phyloP scores from a whole-genome alignment of 2,888 invertebrate species.

The Mesorhabditis spiculigera region DNA sequence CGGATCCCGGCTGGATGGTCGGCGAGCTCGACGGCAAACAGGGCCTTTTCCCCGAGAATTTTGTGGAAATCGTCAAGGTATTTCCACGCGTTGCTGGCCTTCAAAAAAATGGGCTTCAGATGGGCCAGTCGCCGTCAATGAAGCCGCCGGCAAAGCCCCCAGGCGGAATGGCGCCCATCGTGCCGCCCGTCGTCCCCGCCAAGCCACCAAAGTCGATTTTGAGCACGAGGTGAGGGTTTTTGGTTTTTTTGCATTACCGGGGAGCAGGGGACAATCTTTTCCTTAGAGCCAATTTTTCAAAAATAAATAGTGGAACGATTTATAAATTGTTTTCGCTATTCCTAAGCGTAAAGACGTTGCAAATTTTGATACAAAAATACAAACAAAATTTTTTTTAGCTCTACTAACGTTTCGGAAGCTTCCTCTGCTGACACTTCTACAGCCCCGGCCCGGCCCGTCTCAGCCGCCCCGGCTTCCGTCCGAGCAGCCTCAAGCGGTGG shows the following conservation, averaged over 20 bases:
- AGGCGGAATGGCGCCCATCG: constrained; percentile 11
- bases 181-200: constrained; percentile 33
- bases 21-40: constrained; percentile 83
- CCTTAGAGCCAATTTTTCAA: constrained; percentile 9
- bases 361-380: too few relatives aligned
- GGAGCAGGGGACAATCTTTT: neutral
- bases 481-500: neutral
- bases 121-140: neutral
- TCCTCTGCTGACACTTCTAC: too few relatives aligned
- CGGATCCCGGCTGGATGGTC: constrained; percentile 87
- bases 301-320: constrained; percentile 3
- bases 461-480: too few relatives aligned
- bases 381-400: neutral
- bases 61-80: constrained; percentile 61
- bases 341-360: too few relatives aligned
- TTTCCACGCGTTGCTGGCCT: constrained; percentile 8
- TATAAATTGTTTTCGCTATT: too few relatives aligned
- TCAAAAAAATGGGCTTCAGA: neutral
- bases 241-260: too few relatives aligned
- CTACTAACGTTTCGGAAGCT: neutral
- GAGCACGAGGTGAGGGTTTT: neutral
- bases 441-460: too few relatives aligned
- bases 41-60: constrained; percentile 96
- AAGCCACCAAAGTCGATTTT: constrained; percentile 29
- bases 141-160: constrained; percentile 14